These are phyloP conservation scores for Aviceda cuculoides DNA, from an alignment of 2,797 vertebrate species.

Conservation along the genomic window DNA sequence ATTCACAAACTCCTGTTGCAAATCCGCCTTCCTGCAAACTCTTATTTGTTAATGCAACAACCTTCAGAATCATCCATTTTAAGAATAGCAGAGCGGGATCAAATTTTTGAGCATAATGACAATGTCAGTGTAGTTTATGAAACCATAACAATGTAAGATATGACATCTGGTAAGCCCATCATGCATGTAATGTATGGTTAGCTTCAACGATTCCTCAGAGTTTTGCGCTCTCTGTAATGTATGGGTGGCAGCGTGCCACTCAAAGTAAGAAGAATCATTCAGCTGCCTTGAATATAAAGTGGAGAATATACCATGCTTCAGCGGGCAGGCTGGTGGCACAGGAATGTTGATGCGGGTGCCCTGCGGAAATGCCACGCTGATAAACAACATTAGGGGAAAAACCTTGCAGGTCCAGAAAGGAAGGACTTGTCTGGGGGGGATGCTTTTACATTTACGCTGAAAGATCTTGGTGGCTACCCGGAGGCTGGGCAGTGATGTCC, in stretches of 20 bases:
- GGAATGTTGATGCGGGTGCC: slow-evolving; percentile 35
- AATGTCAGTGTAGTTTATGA: slow-evolving; percentile 79
- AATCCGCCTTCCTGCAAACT: slow-evolving; percentile 26
- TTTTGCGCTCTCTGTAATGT: neutral
- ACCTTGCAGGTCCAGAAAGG: neutral
- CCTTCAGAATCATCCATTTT: slow-evolving; percentile 17
- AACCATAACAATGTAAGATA: slow-evolving; percentile 75
- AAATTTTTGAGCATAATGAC: slow-evolving; percentile 74
- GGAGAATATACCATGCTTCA: slow-evolving; percentile 21
- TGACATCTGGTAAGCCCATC: slow-evolving; percentile 81
- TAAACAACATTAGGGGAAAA: neutral
- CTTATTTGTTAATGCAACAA: slow-evolving; percentile 2
- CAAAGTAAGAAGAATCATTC: slow-evolving; percentile 37
- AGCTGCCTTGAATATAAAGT: slow-evolving; percentile 62
- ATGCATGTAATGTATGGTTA: slow-evolving; percentile 76
- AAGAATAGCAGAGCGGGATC: slow-evolving; percentile 34
- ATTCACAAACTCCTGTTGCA: neutral
- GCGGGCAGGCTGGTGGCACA: neutral
- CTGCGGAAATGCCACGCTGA: neutral
- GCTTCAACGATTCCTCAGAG: slow-evolving; percentile 63
- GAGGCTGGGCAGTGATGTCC: neutral
- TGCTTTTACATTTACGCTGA: neutral
- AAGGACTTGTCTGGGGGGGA: neutral
- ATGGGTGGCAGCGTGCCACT: slow-evolving; percentile 60
- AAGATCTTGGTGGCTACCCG: neutral